Evolutionary conservation across 2,113 vertebrate species (phyloP).

Genomic region (Neolamprologus kungweensis): DNA sequence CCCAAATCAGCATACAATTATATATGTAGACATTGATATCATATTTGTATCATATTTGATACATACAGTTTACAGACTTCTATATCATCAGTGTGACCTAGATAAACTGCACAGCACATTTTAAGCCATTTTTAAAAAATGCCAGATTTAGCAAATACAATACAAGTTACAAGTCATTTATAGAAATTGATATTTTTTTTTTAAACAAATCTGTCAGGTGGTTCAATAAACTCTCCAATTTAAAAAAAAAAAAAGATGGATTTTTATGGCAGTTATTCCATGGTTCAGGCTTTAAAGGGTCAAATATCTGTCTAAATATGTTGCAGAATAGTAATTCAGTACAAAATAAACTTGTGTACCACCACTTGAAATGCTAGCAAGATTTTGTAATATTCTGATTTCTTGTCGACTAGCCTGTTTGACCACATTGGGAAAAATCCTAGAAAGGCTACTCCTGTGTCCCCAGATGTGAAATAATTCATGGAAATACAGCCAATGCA

Average conservation of each 20-base stretch:
- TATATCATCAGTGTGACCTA: background rate
- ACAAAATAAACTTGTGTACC: background rate
- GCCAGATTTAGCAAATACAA: background rate
- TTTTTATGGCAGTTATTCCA: background rate
- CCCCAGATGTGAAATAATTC: background rate
- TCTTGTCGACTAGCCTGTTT: background rate
- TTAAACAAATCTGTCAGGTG: background rate
- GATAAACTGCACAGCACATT: background rate
- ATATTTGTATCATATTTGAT: background rate
- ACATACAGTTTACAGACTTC: background rate
- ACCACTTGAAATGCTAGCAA: background rate
- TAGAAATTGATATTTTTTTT: background rate
- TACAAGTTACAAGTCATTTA: background rate
- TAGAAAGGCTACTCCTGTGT: background rate
- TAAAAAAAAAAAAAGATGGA: background rate
- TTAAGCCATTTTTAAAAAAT: accelerated
- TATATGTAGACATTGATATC: background rate
- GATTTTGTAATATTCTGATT: background rate
- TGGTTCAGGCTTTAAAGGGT: background rate
- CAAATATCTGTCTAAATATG: background rate
- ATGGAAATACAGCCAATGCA: background rate
- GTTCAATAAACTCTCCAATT: background rate
- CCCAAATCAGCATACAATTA: background rate
- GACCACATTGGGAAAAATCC: background rate
- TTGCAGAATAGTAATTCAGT: background rate